Conservation (phyloP, 53 echinoderm and acorn worm genomes). For the Apostichopus leukothele region DNA sequence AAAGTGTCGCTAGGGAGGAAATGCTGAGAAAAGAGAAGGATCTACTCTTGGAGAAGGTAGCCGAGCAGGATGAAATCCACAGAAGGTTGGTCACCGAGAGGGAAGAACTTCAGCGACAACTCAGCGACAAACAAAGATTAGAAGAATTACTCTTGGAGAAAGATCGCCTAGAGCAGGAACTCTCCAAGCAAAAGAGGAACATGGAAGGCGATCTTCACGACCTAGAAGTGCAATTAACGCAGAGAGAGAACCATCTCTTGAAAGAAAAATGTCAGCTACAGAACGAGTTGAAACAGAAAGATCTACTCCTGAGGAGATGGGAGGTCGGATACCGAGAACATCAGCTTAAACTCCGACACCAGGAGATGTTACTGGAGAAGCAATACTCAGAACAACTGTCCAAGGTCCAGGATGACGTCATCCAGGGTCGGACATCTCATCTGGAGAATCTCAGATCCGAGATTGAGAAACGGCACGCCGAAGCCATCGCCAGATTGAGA, state of each 20-base stretch:
- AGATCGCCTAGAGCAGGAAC: constrained; percentile 93
- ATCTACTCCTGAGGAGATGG: constrained; percentile 84
- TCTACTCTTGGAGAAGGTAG: constrained; percentile 73
- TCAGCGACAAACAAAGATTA: constrained; percentile 75
- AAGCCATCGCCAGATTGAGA: constrained; percentile 77
- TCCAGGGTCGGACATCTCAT: constrained; percentile 65
- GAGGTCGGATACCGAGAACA: constrained; percentile 91
- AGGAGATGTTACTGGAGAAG: constrained; percentile 67
- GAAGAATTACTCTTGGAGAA: constrained; percentile 87
- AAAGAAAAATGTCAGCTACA: constrained; percentile 79
- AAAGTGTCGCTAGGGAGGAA: constrained; percentile 68
- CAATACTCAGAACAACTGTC: constrained; percentile 63
- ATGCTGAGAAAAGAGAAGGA: constrained; percentile 80
- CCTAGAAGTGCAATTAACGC: constrained; percentile 82
- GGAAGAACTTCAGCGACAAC: constrained; percentile 69
- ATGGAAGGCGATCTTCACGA: constrained; percentile 90
- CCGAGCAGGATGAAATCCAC: constrained; percentile 86
- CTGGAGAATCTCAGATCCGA: constrained; percentile 79
- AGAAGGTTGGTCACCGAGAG: constrained; percentile 75
- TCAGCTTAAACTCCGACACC: constrained; percentile 76
- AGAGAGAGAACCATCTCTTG: constrained; percentile 71
- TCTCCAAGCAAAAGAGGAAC: constrained; percentile 82
- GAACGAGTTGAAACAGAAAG: constrained; percentile 83
- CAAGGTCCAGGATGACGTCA: constrained; percentile 48
- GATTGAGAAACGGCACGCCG: constrained; percentile 82